Base-by-base conservation (phyloP, 1,140 invertebrate species). In the Drosophila malerkotliana region DNA sequence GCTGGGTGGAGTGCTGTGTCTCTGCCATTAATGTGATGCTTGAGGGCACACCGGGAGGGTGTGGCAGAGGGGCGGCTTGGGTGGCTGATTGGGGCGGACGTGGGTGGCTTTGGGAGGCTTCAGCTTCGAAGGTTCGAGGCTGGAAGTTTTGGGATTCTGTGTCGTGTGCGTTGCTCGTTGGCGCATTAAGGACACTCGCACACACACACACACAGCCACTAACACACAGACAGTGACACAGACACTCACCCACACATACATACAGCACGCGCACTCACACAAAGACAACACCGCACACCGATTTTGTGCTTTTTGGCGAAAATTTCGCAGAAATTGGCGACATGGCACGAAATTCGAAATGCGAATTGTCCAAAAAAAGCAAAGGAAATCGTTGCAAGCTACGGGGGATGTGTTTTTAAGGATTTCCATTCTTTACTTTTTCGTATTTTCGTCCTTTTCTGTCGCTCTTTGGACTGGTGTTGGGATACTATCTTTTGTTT, bases 21-120 rank as follows among this genome's bases (percentile, higher is more conserved):
- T 64, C 71, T 80, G 61, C 57, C 68, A 80, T 85, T 85, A 85
- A 87, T 85, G 81, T 81, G 81, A 60, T 77, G 82, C 81, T 78
- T 55, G 82, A 81, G 58, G 81, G 69, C 64, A 32, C 64, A 39
- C 44, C 58, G 63, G 66, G 71, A 24, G 47, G 30, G 44, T 14
- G 15, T 26, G 45, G 53, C 9, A 32, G 41, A 59, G 61, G 30
- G 21, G 39, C 39, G 26, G 21, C 21, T 21, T 21, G 39, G 48
- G 32, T 44, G 61, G n/a, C 18, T n/a, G 26, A 3, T 24, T 44
- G 56, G 52, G 45, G 14, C 7, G n/a, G 26, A 6, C 1, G 37
- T 53, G 45, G n/a, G 28, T 14, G 28, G 37, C 21, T 21, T 21
- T 53, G 45, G 49, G 48, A 57, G 57, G 9, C 9, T 0, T n/a